Percentiles rank a stretch among this genome's conserved stretches.
Evolutionary conservation across 1,140 invertebrate species (phyloP).

Genomic region (Dendroctonus valens): DNA sequence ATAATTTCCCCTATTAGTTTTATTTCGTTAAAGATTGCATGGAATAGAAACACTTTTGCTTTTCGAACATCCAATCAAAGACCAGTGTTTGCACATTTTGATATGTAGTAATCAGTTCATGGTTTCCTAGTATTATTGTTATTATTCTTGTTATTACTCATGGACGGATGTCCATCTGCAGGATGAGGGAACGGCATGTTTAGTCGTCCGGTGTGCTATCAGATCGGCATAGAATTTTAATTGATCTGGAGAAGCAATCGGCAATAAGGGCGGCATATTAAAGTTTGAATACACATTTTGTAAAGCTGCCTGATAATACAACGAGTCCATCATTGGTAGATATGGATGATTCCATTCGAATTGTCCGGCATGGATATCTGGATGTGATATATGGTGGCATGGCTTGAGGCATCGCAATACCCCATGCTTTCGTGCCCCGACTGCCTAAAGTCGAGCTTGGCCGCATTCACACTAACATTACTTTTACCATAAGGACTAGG

Average conservation of each 20-base stretch:
- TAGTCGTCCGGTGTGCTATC: conserved; percentile 40
- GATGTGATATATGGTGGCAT: not conserved
- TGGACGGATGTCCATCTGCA: conserved; percentile 31
- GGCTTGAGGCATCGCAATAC: not conserved
- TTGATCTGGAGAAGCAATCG: conserved; percentile 46
- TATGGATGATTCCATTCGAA: conserved; percentile 35
- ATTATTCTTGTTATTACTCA: conserved; percentile 29
- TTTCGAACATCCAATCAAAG: conserved; percentile 14
- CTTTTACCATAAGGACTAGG: conserved; percentile 16
- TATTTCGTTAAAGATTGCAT: no score
- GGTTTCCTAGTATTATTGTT: conserved; percentile 33
- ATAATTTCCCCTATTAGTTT: no score
- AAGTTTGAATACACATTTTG: conserved; percentile 41
- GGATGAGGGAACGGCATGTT: conserved; percentile 37
- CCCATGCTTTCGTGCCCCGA: not conserved
- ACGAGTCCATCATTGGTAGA: conserved; percentile 45
- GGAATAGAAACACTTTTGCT: not conserved
- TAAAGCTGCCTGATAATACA: conserved; percentile 46
- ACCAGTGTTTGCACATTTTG: conserved; percentile 26
- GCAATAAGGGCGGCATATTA: conserved; percentile 35
- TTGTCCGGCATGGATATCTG: conserved; percentile 3
- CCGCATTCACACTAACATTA: conserved; percentile 2
- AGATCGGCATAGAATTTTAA: conserved; percentile 53
- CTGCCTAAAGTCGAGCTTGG: not conserved
- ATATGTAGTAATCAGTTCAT: conserved; percentile 29